Base-by-base conservation (phyloP, 2,888 invertebrate species). In the Drosophila mimica region DNA sequence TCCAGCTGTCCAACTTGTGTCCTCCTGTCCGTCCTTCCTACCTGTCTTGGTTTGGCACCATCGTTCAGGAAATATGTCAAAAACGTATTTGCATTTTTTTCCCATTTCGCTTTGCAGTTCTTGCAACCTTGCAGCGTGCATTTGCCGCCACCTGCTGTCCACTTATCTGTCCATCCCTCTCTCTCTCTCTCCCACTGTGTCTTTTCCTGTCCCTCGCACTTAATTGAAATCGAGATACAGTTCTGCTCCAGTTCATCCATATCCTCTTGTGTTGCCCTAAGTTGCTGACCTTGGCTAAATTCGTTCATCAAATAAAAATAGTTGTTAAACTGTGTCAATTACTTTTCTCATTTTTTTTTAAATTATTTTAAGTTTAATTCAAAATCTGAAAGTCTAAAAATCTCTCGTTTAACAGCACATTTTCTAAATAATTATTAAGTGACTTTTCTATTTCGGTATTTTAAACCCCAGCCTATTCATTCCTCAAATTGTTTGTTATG, bases 31-130 rank as follows among this genome's bases (percentile, higher is more conserved):
- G 56, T 25, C 57, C 49, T 49, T 25, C 33, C 33, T 2, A 9
- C 15, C 60, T 49, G 54, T 51, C 62, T 58, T 69, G 64, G 51
- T 17, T 40, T 76, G 74, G 64, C 73, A 46, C n/a, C 13, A 15
- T 77, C 61, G 60, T 53, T 60, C 74, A 69, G 74, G 75, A 87
- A 78, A 85, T 75, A 79, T 77, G 81, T 82, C 85, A 87, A 84
- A 87, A 77, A 63, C 68, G 66, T 79, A 75, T 84, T 85, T 82
- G 78, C 84, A 78, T 84, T 80, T 74, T 61, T 65, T 78, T 66
- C 54, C 48, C 59, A 65, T 79, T 63, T 73, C 58, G 30, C 28
- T 61, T 54, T 67, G 54, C 48, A 49, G 38, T 65, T 53, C 9
- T 11, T 20, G 34, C 34, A 20, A 43, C 15, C 9, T 28, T 9